Base-by-base conservation (phyloP, 2,888 invertebrate genomes). In the Amiota mariae region DNA sequence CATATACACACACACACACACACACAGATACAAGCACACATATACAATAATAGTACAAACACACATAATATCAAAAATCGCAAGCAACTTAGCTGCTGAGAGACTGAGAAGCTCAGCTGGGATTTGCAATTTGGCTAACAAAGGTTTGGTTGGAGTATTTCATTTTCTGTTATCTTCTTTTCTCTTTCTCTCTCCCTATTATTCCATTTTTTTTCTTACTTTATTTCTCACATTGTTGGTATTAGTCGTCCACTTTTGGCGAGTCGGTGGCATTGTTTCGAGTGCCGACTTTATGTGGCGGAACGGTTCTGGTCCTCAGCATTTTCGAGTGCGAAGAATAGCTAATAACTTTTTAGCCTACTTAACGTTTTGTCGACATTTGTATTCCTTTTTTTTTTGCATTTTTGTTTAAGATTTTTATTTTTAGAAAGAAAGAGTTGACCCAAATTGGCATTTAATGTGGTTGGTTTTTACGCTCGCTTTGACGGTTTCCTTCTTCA, bases 301-400 rank as follows among this genome's bases (percentile, higher is more conserved):
- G 51, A 81, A 81, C 79, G 73, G 76, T 79, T 79, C 73, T 72
- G 75, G 75, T 73, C 76, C 66, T 59, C 72, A 70, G 75, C 73
- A 73, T 73, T 74, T 75, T 76, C 71, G 76, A 70, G 49, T 75
- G 74, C 66, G 73, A 71, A 67, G 74, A 74, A 72, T 77, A 73
- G 77, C 75, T 77, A 75, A 78, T 78, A 77, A 75, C 72, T 71
- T 75, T 78, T 74, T 59, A 70, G 74, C 66, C 77, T 76, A 74
- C 75, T 79, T 76, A 73, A 71, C 76, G 76, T 78, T 78, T 76
- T 74, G 73, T 12, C 75, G 66, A 76, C 75, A 76, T 66, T 36
- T 66, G 49, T 78, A 61, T 56, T 68, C 71, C 24, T 24, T 24
- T 73, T 80, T 11, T 15, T 66, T 66, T 66, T 66, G 10, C 20